These are phyloP conservation scores for Macaria notata DNA, from an alignment of 2,888 invertebrate species.

Conservation along the genomic window DNA sequence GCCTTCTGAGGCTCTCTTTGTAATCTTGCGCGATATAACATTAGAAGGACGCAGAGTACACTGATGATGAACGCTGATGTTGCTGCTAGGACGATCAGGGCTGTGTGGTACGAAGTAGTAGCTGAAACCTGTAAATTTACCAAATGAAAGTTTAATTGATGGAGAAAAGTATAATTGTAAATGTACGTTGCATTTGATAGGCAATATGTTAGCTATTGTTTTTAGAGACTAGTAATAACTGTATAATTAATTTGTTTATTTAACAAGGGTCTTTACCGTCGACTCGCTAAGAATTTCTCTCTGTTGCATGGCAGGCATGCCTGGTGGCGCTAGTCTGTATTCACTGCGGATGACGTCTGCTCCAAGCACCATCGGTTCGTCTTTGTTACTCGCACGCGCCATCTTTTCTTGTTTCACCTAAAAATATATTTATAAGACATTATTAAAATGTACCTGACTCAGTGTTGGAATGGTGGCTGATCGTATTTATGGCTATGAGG, in stretches of 20 bases:
- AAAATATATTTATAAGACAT: not conserved
- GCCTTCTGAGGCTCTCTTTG: constrained; percentile 78
- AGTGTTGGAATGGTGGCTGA: no score
- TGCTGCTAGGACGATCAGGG: constrained; percentile 88
- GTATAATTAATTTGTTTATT: not conserved
- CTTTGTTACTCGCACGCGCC: constrained; percentile 41
- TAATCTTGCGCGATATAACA: constrained; percentile 85
- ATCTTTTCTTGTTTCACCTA: constrained; percentile 73
- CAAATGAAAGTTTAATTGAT: not conserved
- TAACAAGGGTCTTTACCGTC: constrained; percentile 62
- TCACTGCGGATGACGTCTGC: constrained; percentile 74
- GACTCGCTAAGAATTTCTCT: constrained; percentile 86
- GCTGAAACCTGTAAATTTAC: constrained; percentile 73
- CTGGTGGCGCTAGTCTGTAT: constrained; percentile 61
- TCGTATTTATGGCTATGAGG: no score
- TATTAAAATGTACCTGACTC: no score
- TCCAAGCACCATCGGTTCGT: constrained; percentile 44
- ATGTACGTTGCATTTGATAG: no score
- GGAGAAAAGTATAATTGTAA: no score
- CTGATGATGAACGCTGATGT: constrained; percentile 91
- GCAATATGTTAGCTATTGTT: no score
- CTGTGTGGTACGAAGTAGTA: constrained; percentile 88
- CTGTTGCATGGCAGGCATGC: constrained; percentile 77
- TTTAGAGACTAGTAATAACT: no score
- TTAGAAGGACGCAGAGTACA: constrained; percentile 87